Evolutionary conservation across 1,140 invertebrate species (phyloP).

Genomic region (Caerostris extrusa): DNA sequence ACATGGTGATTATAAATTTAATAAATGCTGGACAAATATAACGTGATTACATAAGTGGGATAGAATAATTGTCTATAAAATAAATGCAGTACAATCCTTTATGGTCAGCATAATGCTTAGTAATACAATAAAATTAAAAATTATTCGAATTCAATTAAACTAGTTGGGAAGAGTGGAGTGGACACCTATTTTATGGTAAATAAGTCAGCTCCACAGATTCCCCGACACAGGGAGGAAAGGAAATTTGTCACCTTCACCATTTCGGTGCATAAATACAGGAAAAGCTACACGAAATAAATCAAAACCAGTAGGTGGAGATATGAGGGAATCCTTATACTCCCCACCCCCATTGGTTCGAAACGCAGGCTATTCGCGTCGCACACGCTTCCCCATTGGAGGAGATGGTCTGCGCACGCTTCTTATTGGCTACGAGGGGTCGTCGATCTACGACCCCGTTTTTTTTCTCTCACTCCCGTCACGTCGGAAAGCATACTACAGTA

Average conservation of each 20-base stretch:
- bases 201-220: constrained; percentile 13
- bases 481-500: constrained; percentile 39
- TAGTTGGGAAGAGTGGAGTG: neutral
- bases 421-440: constrained; percentile 73
- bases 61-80: no score
- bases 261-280: constrained; percentile 66
- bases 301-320: constrained; percentile 75
- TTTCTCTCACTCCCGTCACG: constrained; percentile 32
- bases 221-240: neutral
- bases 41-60: no score
- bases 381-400: constrained; percentile 52
- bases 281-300: constrained; percentile 64
- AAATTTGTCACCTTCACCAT: constrained; percentile 75
- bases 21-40: no score
- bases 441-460: constrained; percentile 57
- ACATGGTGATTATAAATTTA: no score
- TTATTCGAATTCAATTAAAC: no score
- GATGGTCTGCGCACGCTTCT: constrained; percentile 15
- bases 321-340: constrained; percentile 54
- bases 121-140: no score
- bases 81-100: no score
- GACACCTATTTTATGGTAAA: neutral
- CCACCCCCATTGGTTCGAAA: constrained; percentile 70
- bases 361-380: constrained; percentile 38
- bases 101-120: no score